Conservation (phyloP, 2,113 vertebrate species). For the Xiphias gladius region DNA sequence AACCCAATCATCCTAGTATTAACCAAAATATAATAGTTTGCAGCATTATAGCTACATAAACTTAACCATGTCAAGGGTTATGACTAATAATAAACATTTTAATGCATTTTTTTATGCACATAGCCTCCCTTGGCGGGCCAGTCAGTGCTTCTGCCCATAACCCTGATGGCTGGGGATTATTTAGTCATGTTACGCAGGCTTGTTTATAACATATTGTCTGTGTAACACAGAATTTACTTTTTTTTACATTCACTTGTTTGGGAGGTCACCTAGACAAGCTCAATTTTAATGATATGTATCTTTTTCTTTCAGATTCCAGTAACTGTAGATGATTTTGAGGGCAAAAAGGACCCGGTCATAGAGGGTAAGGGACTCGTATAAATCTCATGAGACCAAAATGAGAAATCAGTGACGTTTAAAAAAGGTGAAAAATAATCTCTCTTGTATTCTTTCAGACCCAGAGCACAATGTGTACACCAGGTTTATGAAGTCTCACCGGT, state of each 20-base stretch:
- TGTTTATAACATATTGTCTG: background rate
- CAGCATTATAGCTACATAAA: background rate
- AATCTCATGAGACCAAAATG: background rate
- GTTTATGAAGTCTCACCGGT: constrained; percentile 98
- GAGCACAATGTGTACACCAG: constrained; percentile 91
- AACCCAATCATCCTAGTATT: background rate
- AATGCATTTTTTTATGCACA: background rate
- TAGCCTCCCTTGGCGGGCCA: background rate
- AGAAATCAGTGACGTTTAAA: background rate
- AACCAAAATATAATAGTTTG: background rate
- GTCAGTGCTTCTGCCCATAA: background rate
- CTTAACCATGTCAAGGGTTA: background rate
- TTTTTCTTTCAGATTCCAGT: constrained; percentile 79
- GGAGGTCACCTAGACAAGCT: background rate
- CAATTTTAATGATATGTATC: background rate
- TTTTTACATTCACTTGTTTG: background rate
- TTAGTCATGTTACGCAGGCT: background rate
- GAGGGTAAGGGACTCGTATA: constrained; percentile 71
- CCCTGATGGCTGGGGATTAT: background rate
- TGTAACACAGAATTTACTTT: background rate
- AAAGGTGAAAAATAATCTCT: background rate
- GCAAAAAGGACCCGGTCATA: constrained; percentile 77
- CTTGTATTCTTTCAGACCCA: constrained; percentile 71
- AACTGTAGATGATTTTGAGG: constrained; percentile 81
- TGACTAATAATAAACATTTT: background rate